Percentiles rank a stretch among this genome's conserved stretches.
phyloP scores from a whole-genome alignment of 2,888 invertebrate species.

The Drosophila lacicola region DNA sequence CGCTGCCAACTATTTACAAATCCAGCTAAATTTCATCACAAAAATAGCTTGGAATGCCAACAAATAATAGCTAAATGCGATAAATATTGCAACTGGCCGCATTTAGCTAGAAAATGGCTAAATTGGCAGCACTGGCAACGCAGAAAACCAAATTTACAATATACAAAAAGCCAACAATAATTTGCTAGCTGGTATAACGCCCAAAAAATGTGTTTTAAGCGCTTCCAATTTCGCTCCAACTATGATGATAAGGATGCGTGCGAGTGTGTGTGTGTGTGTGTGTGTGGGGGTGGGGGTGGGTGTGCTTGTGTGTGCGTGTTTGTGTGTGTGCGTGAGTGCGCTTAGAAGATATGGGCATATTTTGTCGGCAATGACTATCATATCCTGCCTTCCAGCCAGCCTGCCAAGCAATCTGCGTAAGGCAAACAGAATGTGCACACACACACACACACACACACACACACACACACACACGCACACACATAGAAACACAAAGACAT shows the following conservation, averaged over 20 bases:
- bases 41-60: too few species aligned
- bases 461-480: constrained; percentile 4
- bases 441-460: constrained; percentile 17
- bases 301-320: constrained; percentile 3
- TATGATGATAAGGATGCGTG: constrained; percentile 13
- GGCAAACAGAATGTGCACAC: constrained; percentile 46
- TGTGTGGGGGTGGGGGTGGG: constrained; percentile 5
- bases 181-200: constrained; percentile 33
- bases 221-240: constrained; percentile 25
- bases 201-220: constrained; percentile 43
- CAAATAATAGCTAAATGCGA: too few species aligned
- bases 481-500: neutral
- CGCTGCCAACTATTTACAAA: too few species aligned
- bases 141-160: constrained; percentile 18
- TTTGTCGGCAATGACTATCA: constrained; percentile 38
- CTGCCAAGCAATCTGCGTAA: constrained; percentile 40
- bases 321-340: constrained; percentile 25
- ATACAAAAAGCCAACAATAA: constrained; percentile 26
- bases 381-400: neutral
- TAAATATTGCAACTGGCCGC: too few species aligned
- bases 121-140: neutral
- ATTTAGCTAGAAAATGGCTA: too few species aligned
- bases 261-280: neutral
- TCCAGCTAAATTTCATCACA: too few species aligned
- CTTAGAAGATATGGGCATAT: constrained; percentile 45